A percentile compares a stretch with the other conserved stretches of the same genome.
Evolutionary conservation across 2,888 invertebrate genomes (phyloP).

Genomic region (Chironomus tentans): DNA sequence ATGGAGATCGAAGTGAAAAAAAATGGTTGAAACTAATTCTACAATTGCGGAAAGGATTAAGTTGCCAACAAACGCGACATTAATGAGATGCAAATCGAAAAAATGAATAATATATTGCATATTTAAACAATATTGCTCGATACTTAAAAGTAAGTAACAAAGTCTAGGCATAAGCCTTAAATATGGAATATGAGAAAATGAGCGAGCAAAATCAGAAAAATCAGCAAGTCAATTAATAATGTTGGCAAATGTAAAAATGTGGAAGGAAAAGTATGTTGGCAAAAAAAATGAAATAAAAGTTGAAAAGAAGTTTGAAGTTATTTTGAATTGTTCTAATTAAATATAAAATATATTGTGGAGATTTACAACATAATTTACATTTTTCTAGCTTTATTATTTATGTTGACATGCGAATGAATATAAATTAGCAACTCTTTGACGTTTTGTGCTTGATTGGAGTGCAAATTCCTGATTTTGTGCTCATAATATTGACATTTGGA

Average conservation of each 20-base stretch:
- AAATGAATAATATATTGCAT: conserved; percentile 16
- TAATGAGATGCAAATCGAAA: conserved; percentile 24
- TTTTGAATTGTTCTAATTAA: conserved; percentile 22
- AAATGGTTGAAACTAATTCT: background rate
- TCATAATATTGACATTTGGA: background rate
- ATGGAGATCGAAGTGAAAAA: no score
- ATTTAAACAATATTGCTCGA: background rate
- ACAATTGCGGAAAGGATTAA: conserved; percentile 18
- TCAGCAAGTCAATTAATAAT: conserved; percentile 24
- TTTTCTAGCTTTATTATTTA: background rate
- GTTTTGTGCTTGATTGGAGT: background rate
- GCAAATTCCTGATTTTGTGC: background rate
- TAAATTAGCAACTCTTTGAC: background rate
- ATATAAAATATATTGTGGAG: background rate
- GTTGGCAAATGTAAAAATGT: background rate
- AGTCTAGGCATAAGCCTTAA: background rate
- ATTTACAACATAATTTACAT: conserved; percentile 24
- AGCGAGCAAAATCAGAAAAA: conserved; percentile 6
- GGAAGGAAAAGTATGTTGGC: background rate
- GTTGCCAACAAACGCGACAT: conserved; percentile 1
- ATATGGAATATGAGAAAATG: background rate
- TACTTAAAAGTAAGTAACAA: background rate
- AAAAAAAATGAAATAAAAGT: background rate
- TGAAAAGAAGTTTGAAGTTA: background rate
- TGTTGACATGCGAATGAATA: background rate